These are phyloP conservation scores for Pilophorus perplexus DNA, from an alignment of 2,888 invertebrate species.

Conservation along the genomic window DNA sequence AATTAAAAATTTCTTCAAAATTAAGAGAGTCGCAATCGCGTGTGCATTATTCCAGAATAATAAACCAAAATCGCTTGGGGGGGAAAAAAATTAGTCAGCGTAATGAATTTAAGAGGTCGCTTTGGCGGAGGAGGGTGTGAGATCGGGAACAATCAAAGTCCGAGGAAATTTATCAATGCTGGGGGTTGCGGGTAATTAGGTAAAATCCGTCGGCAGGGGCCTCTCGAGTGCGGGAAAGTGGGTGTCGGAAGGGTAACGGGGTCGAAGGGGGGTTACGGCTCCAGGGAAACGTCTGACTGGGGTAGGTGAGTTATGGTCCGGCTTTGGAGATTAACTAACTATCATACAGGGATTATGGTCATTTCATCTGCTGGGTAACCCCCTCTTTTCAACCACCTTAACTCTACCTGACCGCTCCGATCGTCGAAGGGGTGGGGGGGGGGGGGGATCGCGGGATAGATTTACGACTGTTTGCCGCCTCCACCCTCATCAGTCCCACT, in stretches of 20 bases:
- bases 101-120: too few relatives aligned
- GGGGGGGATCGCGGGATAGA: too few relatives aligned
- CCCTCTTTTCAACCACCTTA: neutral
- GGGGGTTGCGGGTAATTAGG: constrained; percentile 25
- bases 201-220: constrained; percentile 13
- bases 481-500: too few relatives aligned
- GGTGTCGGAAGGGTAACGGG: neutral
- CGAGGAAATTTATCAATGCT: constrained; percentile 28
- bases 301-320: constrained; percentile 24
- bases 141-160: constrained; percentile 27
- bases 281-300: neutral
- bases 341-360: constrained; percentile 42
- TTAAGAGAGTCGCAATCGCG: too few relatives aligned
- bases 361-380: constrained; percentile 34
- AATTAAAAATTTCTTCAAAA: too few relatives aligned
- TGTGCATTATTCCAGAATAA: too few relatives aligned
- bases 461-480: too few relatives aligned
- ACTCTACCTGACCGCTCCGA: constrained; percentile 5
- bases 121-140: neutral
- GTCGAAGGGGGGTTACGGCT: neutral
- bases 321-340: constrained; percentile 42
- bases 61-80: too few relatives aligned
- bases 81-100: too few relatives aligned
- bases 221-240: neutral
- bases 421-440: too few relatives aligned